Conservation (phyloP, 2,888 invertebrate genomes). For the Diadromus collaris region DNA sequence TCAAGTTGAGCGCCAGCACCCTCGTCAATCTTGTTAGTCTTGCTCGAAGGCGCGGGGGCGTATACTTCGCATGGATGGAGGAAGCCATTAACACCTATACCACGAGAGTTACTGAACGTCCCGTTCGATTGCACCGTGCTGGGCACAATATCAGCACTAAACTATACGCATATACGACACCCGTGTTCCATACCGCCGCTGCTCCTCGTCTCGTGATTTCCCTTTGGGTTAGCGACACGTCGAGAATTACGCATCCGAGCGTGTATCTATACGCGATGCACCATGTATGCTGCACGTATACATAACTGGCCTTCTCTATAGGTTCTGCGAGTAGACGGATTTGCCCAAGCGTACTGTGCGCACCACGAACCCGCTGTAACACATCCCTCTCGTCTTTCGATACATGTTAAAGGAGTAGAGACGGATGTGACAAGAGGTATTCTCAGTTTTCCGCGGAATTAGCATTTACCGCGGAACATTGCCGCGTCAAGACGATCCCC, state of each 20-base stretch:
- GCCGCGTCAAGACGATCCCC: conserved; percentile 26
- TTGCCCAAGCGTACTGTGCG: conserved; percentile 23
- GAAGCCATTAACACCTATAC: conserved; percentile 49
- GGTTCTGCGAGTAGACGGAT: conserved; percentile 23
- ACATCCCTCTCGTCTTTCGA: conserved; percentile 27
- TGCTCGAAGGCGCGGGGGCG: conserved; percentile 20
- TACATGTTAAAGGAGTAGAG: conserved; percentile 11
- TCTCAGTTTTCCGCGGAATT: conserved; percentile 35
- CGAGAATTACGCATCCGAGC: conserved; percentile 66
- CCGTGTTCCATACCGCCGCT: neutral
- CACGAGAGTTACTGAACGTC: conserved; percentile 44
- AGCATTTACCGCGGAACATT: conserved; percentile 25
- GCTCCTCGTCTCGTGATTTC: conserved; percentile 69
- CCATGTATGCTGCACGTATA: conserved; percentile 16
- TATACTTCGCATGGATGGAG: conserved; percentile 37
- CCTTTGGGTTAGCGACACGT: conserved; percentile 69
- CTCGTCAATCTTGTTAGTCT: conserved; percentile 53
- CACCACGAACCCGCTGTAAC: conserved; percentile 16
- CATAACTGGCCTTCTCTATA: neutral
- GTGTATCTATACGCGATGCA: conserved; percentile 1
- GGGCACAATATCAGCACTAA: conserved; percentile 39
- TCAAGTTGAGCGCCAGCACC: conserved; percentile 39
- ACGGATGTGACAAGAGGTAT: conserved; percentile 30
- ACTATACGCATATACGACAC: conserved; percentile 1
- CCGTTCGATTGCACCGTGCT: conserved; percentile 30